Base-by-base conservation (phyloP, 2,888 invertebrate species). In the Gonocerus acuteangulatus region DNA sequence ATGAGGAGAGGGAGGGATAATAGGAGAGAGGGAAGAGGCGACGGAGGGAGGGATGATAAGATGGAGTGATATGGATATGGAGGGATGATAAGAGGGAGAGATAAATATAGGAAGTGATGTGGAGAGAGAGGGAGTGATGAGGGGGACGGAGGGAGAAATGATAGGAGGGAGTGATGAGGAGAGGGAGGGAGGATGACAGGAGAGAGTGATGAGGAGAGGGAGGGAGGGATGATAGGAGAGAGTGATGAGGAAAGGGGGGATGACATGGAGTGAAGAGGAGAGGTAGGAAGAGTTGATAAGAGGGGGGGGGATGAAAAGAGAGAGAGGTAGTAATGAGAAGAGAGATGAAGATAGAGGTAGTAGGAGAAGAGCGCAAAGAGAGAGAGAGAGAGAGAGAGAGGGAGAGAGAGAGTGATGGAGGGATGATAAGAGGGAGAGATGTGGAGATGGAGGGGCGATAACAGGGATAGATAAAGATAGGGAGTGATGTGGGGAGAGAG, bases 1-100 rank as follows among this genome's bases (percentile, higher is more conserved):
- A 42, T 39, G 57, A 65, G 54, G 65, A 52, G 61, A 62, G 66
- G 60, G 32, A 45, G n/a, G 13, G 27, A 27, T 4, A 6, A 9
- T 6, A 6, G 9, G 4, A 27, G 27, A 27, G 27, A 27, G 9
- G 18, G 18, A 18, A 18, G 18, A n/a, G 6, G 15, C 44, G 13
- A 6, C 3, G 13, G 6, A 34, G 36, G 36, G 36, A 9, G 9
- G 13, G 13, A 34, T 13, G 13, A 34, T 13, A 34, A 34, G 13
- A 11, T 34, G 13, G 27, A 27, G 27, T 27, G 27, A 27, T 27
- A 27, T 27, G 9, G 27, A 27, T 4, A 27, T 34, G 18, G 18
- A 18, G 13, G 18, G 44, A 15, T 3, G 6, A 18, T 18, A 44
- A 44, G 6, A 6, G 44, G 4, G 15, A 7, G 18, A 15, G 6